Evolutionary conservation across 2,113 vertebrate genomes (phyloP).

Genomic region (Balaeniceps rex): DNA sequence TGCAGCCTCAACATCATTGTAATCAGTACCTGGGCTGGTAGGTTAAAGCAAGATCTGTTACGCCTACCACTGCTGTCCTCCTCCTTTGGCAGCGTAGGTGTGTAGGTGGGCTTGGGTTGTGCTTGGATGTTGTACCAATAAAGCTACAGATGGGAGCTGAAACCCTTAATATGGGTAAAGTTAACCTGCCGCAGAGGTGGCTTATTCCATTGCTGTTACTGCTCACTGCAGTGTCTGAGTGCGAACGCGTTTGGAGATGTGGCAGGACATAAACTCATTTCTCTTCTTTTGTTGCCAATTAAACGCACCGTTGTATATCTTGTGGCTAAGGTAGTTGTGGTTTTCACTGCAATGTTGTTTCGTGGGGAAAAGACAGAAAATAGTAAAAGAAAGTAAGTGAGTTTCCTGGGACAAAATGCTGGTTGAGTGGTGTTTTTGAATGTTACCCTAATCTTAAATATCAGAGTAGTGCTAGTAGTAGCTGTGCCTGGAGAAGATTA

Average conservation of each 20-base stretch:
- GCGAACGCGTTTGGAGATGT: not conserved
- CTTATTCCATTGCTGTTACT: not conserved
- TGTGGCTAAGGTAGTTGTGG: not conserved
- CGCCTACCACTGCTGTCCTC: fast-evolving
- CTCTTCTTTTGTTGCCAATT: not conserved
- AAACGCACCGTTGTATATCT: not conserved
- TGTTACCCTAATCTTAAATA: not conserved
- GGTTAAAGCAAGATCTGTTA: not conserved
- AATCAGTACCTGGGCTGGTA: not conserved
- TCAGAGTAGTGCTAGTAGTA: not conserved
- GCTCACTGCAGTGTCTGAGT: not conserved
- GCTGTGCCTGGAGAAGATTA: not conserved
- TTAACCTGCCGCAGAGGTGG: not conserved
- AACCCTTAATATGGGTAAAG: not conserved
- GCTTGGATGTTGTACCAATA: not conserved
- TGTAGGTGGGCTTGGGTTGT: not conserved
- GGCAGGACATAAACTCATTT: not conserved
- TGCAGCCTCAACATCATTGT: fast-evolving
- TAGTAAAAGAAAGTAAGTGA: not conserved
- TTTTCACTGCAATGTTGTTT: not conserved
- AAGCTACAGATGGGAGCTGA: not conserved
- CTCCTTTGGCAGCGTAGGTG: too few relatives aligned
- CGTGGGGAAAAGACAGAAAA: not conserved
- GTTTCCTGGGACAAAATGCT: not conserved
- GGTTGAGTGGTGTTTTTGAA: not conserved